Evolutionary conservation across 2,113 vertebrate species (phyloP).

Genomic region (Ibidorhyncha struthersii): DNA sequence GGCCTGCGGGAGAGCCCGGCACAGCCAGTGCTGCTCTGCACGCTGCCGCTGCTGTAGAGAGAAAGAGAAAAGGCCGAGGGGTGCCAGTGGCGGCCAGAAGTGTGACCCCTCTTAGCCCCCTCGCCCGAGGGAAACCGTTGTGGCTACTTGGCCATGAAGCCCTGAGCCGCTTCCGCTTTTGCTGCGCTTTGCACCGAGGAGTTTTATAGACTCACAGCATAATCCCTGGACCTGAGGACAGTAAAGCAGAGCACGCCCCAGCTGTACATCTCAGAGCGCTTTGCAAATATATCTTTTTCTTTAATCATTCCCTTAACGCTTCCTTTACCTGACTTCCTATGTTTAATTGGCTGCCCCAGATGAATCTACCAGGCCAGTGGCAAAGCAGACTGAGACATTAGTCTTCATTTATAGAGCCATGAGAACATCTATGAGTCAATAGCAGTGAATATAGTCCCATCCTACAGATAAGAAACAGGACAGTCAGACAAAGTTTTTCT

Average conservation of each 20-base stretch:
- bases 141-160: background rate
- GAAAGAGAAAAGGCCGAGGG: background rate
- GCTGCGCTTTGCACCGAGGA: background rate
- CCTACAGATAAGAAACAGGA: background rate
- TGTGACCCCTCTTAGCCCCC: background rate
- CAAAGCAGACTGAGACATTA: background rate
- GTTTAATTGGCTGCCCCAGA: background rate
- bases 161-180: background rate
- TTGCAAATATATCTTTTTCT: background rate
- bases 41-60: background rate
- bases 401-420: background rate
- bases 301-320: background rate
- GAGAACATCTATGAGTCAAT: background rate
- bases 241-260: fast-evolving
- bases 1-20: background rate
- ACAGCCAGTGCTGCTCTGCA: fast-evolving
- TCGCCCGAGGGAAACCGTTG: fast-evolving
- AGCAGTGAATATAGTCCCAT: background rate
- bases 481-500: background rate
- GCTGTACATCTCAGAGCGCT: fast-evolving
- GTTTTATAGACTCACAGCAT: background rate
- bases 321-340: too few relatives aligned
- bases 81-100: background rate
- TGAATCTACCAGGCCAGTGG: background rate
- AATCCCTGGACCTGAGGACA: background rate